Evolutionary conservation across 2,113 vertebrate genomes (phyloP).

Genomic region (Pachycephala philippinensis): DNA sequence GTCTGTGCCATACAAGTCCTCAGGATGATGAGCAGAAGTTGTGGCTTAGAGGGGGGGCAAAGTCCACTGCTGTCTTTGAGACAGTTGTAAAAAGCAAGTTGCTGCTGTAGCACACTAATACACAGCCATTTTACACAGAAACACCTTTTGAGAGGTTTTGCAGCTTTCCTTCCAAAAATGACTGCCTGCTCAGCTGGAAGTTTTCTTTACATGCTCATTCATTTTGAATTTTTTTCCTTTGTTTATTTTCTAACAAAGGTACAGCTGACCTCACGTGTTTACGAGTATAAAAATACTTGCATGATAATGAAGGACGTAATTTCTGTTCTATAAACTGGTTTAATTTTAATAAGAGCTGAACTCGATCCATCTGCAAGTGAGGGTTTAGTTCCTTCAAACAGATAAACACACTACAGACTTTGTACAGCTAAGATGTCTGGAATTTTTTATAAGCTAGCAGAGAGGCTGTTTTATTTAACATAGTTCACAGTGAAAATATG

Average conservation of each 20-base stretch:
- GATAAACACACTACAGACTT: background rate
- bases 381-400: background rate
- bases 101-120: background rate
- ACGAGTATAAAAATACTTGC: background rate
- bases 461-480: background rate
- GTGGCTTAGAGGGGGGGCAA: background rate
- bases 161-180: background rate
- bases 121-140: background rate
- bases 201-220: background rate
- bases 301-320: background rate
- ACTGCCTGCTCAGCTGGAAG: background rate
- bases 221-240: background rate
- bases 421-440: background rate
- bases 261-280: background rate
- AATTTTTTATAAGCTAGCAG: background rate
- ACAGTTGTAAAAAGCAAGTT: background rate
- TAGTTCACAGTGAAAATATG: background rate
- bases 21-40: background rate
- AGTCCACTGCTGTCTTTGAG: background rate
- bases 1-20: background rate
- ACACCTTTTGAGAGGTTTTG: background rate
- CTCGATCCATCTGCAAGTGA: background rate
- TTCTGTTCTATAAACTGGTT: background rate
- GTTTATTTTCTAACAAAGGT: background rate
- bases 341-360: slow-evolving; percentile 1